Evolutionary conservation across 2,888 invertebrate species (phyloP), one percentile per base, ranked within the genome.

Genomic region (Cryptophagus acutangulus): DNA sequence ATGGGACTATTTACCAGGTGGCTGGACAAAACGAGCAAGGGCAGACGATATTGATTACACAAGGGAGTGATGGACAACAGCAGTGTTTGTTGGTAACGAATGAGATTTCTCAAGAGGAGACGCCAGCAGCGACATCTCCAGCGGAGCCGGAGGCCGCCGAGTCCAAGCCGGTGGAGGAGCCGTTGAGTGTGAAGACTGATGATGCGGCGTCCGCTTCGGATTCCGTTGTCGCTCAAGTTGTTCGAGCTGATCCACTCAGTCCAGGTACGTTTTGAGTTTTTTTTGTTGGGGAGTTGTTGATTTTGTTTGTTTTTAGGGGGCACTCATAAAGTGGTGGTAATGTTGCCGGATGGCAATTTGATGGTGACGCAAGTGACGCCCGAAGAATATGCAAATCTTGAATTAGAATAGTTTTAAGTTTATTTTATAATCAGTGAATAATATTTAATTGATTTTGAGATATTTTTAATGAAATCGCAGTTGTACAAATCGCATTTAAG

Each of bases 351-450:
- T 64, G 89, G 89, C 47, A 87, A 84, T 59, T 75, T 88, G 45
- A 87, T 89, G 74, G 85, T 88, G 79, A 89, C 89, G 3, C 87
- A 89, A 68, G 81, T 90, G 46, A 85, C 88, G 55, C 87, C 86
- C 57, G 88, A 89, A 59, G 89, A 90, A 62, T 89, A 83, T 55
- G 83, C 83, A 48, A 82, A 84, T 15, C 55, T 70, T 46, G 69
- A 69, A 48, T 51, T 70, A 46, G 70, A 70, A 57, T 67, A 64
- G n/a, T n/a, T n/a, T n/a, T n/a, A n/a, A n/a, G n/a, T n/a, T n/a
- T n/a, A n/a, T n/a, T n/a, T n/a, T n/a, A n/a, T n/a, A n/a, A n/a
- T n/a, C n/a, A n/a, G n/a, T n/a, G n/a, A n/a, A n/a, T n/a, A n/a
- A n/a, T n/a, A n/a, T n/a, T n/a, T n/a, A n/a, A n/a, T n/a, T n/a